Evolutionary conservation across 1,140 invertebrate genomes (phyloP), one percentile per base, ranked within the genome.

Genomic region (Lasaia peninsularis): DNA sequence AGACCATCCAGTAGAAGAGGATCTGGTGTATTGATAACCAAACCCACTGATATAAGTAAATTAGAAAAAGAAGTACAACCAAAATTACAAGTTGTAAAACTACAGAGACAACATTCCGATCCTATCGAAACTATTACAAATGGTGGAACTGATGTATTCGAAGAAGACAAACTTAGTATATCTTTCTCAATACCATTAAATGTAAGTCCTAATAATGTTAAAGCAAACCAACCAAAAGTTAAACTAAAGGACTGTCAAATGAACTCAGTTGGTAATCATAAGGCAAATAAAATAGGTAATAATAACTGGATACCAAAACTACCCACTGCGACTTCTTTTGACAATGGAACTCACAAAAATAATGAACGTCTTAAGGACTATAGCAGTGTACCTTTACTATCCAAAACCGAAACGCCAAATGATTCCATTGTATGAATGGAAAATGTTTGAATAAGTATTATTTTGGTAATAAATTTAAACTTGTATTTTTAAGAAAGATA

Each of bases 241-340:
- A 88, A 88, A 66, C 68, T 86, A 60, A 88, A 86, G 73, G 83
- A 86, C 31, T 66, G 59, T 48, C 77, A 77, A 50, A 64, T 72
- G 51, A 81, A 86, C 37, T 75, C 82, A 8, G 62, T 81, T 21
- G 71, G 71, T 21, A 80, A 86, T 62, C 76, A 84, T 59, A 88
- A 88, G 58, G 69, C 73, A 48, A 79, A 78, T 62, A 87, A 86
- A 69, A 67, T 86, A 58, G 89, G 85, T 32, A 89, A 89, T 70
- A 90, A 90, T 53, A 89, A 89, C 71, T 90, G 86, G 85, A 78
- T 89, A 55, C 70, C 85, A 3, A 86, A 86, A 56, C 58, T 90
- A 24, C 74, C 86, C 0, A 81, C 83, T 12, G 83, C 87, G 0
- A 88, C 78, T 63, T 88, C 86, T 20, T 89, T 89, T 52, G 86